Conservation (phyloP, 2,888 invertebrate genomes). For the Eupithecia dodoneata region DNA sequence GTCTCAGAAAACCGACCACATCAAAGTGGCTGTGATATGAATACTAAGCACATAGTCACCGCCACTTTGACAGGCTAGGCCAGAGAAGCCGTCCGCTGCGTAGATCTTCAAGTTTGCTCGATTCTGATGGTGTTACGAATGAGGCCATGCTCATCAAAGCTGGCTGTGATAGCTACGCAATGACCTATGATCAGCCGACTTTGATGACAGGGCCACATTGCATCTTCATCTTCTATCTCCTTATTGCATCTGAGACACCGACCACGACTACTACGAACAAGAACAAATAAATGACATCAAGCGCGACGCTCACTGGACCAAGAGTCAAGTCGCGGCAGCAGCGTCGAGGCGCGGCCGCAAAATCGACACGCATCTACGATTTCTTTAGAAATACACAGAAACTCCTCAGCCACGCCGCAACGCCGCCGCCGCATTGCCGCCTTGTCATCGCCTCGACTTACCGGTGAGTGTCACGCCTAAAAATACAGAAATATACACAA, state of each 20-base stretch:
- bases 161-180: conserved; percentile 93
- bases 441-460: not conserved
- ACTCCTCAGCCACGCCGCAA: not conserved
- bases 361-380: not conserved
- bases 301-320: not conserved
- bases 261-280: not conserved
- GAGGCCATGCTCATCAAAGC: conserved; percentile 96
- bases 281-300: not conserved
- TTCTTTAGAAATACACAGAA: not conserved
- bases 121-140: conserved; percentile 57
- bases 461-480: not conserved
- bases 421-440: not conserved
- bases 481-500: not conserved
- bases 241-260: conserved; percentile 41
- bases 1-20: conserved; percentile 88
- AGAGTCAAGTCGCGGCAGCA: not conserved
- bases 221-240: conserved; percentile 24
- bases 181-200: conserved; percentile 92
- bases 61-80: conserved; percentile 93
- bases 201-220: conserved; percentile 88
- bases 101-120: conserved; percentile 1
- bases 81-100: conserved; percentile 65
- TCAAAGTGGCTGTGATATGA: conserved; percentile 99
- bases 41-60: conserved; percentile 88
- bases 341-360: not conserved